Evolutionary conservation across 2,113 vertebrate species (phyloP), one percentile per base, ranked within the genome.

Genomic region (Acrocephalus kingi): DNA sequence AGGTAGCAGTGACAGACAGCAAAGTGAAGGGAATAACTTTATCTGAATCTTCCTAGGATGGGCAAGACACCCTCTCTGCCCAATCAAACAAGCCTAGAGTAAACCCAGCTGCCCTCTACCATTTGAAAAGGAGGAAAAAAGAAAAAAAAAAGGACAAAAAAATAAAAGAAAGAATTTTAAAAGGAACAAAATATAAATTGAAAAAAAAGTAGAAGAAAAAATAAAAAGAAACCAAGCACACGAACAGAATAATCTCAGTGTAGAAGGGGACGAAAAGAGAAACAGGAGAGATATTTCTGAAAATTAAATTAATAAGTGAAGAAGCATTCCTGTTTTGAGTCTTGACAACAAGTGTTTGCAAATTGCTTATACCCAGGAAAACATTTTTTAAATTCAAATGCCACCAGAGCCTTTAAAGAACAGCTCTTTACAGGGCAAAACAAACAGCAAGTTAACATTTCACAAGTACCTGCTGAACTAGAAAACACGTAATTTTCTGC

Each of bases 351-450:
- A 78, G 22, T 28, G 13, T 73, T 69, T 90, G 27, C 52, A 81
- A 92, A 59, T 25, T 69, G 45, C 20, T n/a, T 30, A 19, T 39
- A 63, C 13, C 21, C 18, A 59, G 45, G 24, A 95, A 81, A 81
- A 81, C 25, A n/a, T 64, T 93, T 89, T 41, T 62, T 66, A 64
- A 63, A 90, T 63, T 86, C 43, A 95, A 88, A 91, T 84, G 25
- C 16, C 56, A 39, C n/a, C 33, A 88, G 22, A 2, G 2, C 11
- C 41, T 33, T 68, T 3, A 4, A 87, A 78, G 31, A 62, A 28
- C 14, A 73, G 33, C 15, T 62, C 63, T 89, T 93, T 59, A 75
- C 56, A 71, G 48, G n/a, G 46, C 13, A 63, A 67, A 83, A 56
- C 24, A 74, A 41, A 72, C 23, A 95, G 56, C 41, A 94, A 81